Base-by-base conservation (phyloP, 2,113 vertebrate genomes). In the Girardinichthys multiradiatus region DNA sequence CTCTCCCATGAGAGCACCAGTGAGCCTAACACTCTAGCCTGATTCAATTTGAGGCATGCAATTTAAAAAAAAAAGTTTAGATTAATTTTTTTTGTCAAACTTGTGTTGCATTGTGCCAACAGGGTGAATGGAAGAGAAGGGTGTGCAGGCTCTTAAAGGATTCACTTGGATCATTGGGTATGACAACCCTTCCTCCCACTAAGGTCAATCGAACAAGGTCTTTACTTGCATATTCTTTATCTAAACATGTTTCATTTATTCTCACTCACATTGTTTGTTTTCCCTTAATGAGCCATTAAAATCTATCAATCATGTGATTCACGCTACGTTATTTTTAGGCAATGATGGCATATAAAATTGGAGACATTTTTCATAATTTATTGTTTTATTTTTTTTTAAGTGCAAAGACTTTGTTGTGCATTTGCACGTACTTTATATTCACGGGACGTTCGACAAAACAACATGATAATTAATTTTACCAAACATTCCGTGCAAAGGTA, bases 1-100 rank as follows among this genome's bases (percentile, higher is more conserved):
- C 68, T 62, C 70, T 74, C 74, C 82, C 80, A 19, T 64, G 82
- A 87, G 87, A 78, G 63, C 42, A 71, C 60, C 80, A 78, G 70
- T 57, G 60, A 87, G 72, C 73, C 76, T 80, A 86, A 86, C 71
- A 73, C 84, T 90, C 64, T 80, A 61, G 72, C 85, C 86, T 87
- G 87, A 91, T 91, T 91, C 85, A 80, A 88, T 88, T 89, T 88
- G 70, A 82, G 65, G 74, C 64, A 63, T 81, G 48, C 48, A 24
- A 0, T 24, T 24, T 8, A 21, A 84, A 83, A 78, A 89, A 92
- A 26, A 87, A 73, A 72, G 92, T 82, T 77, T 51, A 80, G 71
- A 90, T 89, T 80, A 87, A 91, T 89, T 89, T 93, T 93, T 92
- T 86, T 85, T 89, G 85, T 89, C 90, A 87, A 82, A 73, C 76